These are phyloP conservation scores for Mixornis gularis DNA, from an alignment of 2,113 vertebrate species.

Conservation along the genomic window DNA sequence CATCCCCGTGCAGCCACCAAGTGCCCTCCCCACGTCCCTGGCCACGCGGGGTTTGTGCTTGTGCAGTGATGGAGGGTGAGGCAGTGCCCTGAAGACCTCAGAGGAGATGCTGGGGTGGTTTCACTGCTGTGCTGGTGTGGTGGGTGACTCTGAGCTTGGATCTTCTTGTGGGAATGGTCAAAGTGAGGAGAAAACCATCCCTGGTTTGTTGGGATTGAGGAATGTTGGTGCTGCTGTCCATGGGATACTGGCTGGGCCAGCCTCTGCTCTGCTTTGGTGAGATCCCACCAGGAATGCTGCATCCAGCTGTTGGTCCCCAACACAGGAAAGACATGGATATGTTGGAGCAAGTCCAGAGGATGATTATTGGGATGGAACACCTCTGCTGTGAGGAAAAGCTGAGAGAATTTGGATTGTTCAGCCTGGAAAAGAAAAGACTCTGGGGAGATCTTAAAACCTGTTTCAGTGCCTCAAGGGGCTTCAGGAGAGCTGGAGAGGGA, in stretches of 20 bases:
- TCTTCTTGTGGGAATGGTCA: background rate
- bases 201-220: background rate
- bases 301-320: background rate
- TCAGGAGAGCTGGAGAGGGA: background rate
- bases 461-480: background rate
- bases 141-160: background rate
- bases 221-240: accelerated
- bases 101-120: background rate
- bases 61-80: accelerated
- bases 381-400: background rate
- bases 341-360: background rate
- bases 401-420: too few relatives aligned
- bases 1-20: accelerated
- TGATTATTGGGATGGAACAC: background rate
- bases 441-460: background rate
- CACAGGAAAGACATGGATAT: background rate
- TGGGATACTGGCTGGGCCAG: accelerated
- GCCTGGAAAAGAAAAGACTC: too few relatives aligned
- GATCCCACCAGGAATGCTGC: background rate
- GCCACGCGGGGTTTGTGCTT: background rate
- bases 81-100: background rate
- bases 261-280: background rate
- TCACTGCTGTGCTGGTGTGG: accelerated
- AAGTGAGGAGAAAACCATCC: background rate
- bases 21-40: accelerated